Percentiles rank a stretch among this genome's conserved stretches.
phyloP scores from a whole-genome alignment of 2,113 vertebrate genomes.

The Formicarius rufipectus region DNA sequence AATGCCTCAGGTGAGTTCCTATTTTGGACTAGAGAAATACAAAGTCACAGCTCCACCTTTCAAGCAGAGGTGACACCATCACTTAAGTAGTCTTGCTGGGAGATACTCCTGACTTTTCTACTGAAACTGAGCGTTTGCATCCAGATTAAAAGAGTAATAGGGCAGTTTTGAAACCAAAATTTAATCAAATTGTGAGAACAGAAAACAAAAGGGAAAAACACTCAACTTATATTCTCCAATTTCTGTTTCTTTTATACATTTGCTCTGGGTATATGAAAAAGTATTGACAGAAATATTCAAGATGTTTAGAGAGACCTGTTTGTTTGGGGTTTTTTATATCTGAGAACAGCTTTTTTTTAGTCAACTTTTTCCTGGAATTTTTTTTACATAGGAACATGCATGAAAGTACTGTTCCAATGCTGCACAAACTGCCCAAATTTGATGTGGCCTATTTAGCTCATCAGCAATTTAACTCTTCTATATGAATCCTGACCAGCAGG shows the following conservation, averaged over 20 bases:
- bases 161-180: not conserved
- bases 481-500: not conserved
- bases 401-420: not conserved
- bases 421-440: not conserved
- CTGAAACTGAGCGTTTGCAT: not conserved
- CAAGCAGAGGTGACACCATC: accelerated
- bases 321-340: not conserved
- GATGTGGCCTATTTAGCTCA: not conserved
- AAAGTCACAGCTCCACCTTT: not conserved
- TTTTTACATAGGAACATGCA: not conserved
- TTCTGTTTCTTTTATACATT: not conserved
- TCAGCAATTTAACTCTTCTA: not conserved
- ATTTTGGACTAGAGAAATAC: not conserved
- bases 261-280: not conserved
- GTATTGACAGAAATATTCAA: not conserved
- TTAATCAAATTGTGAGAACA: not conserved
- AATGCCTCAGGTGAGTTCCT: accelerated
- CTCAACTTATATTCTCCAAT: not conserved
- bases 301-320: no score
- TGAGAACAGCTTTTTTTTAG: not conserved
- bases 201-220: not conserved
- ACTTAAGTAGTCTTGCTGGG: not conserved
- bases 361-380: not conserved
- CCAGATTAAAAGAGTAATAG: not conserved
- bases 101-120: not conserved